Evolutionary conservation across 1,140 invertebrate genomes (phyloP), one percentile per base, ranked within the genome.

Genomic region (Paralvinella palmiformis): DNA sequence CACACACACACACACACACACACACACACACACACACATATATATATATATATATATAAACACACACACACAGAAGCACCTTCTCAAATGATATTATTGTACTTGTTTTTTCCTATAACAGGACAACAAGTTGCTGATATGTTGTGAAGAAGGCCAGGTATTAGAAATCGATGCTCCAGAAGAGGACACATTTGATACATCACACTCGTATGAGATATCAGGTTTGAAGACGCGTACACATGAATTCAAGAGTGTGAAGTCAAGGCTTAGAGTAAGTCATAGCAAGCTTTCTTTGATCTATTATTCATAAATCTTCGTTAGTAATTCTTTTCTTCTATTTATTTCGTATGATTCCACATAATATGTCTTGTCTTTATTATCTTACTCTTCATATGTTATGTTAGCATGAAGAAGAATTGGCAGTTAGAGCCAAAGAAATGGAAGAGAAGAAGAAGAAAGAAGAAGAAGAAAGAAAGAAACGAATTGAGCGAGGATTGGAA

Each of bases 381-480:
- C n/a, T n/a, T n/a, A n/a, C n/a, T n/a, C n/a, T n/a, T n/a, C n/a
- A n/a, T n/a, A n/a, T n/a, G n/a, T 17, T 0, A 10, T 41, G 63
- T 24, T 55, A 79, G 77, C 79, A 81, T 71, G 79, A 80, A 65
- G 79, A 81, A 67, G 79, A 80, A 31, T 50, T 81, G 41, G 78
- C 74, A 60, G 64, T 67, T 50, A 70, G 74, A 58, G 62, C 57
- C 55, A 71, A 72, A 36, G 81, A 83, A 55, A 79, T 79, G 45
- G 86, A 85, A 73, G 69, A 81, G 7, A 78, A 81, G 31, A 80
- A 77, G 58, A 86, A 85, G 68, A 74, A 75, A 60, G 73, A 80
- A 62, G 83, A 86, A 63, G 67, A 74, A 61, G 78, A 80, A 63
- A 69, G 73, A 65, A 73, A 69, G 64, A 73, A 68, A 57, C 68